Percentiles rank a stretch among this genome's conserved stretches.
Evolutionary conservation across 2,797 vertebrate species (phyloP).

Genomic region (Molossus molossus): DNA sequence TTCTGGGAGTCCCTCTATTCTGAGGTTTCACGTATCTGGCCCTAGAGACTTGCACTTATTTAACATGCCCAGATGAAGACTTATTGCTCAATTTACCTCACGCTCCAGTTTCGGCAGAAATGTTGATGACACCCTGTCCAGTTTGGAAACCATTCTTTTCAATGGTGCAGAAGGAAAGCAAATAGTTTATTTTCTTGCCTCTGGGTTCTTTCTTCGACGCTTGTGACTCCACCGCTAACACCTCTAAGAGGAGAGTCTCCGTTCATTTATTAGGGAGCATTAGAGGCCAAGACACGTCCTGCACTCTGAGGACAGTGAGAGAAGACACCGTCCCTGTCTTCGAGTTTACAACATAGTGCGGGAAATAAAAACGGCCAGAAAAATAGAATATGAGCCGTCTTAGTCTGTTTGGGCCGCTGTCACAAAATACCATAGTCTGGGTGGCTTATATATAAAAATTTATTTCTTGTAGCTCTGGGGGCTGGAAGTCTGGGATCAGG

Average conservation of each 20-base stretch:
- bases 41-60: background rate
- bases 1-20: background rate
- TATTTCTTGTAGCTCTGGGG: too few species aligned
- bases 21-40: background rate
- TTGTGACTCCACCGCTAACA: background rate
- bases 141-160: background rate
- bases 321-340: background rate
- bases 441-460: too few species aligned
- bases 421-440: too few species aligned
- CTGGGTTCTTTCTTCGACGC: background rate
- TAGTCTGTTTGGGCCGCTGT: background rate
- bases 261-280: background rate
- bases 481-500: too few species aligned
- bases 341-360: background rate
- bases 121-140: background rate
- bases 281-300: background rate
- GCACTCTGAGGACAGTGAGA: background rate
- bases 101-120: background rate
- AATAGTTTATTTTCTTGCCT: background rate
- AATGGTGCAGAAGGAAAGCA: background rate
- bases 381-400: background rate
- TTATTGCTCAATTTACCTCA: background rate
- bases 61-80: background rate
- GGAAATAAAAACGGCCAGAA: background rate
- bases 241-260: background rate